Conservation (phyloP, 2,797 vertebrate genomes). For the Phaenicophaeus curvirostris region DNA sequence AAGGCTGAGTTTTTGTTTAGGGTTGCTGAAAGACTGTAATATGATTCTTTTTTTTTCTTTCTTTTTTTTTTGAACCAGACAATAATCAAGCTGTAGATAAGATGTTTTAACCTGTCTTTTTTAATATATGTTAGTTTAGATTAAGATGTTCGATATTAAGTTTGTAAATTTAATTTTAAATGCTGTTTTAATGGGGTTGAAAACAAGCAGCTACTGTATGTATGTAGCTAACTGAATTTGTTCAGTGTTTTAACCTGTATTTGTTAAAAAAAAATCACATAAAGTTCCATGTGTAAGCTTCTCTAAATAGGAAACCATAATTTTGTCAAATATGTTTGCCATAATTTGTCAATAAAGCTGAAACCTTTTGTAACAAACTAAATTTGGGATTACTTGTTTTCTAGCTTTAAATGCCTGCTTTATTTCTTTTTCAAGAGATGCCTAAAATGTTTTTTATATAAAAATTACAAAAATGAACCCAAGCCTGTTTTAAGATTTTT, state of each 20-base stretch:
- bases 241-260: conserved; percentile 99
- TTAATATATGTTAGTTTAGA: conserved; percentile 87
- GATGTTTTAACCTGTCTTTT: conserved; percentile 88
- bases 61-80: conserved; percentile 68
- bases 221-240: conserved; percentile 96
- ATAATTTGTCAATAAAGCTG: conserved; percentile 91
- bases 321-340: conserved; percentile 90
- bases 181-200: conserved; percentile 87
- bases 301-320: conserved; percentile 96
- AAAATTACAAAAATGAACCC: conserved; percentile 88
- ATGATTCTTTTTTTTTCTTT: conserved; percentile 49
- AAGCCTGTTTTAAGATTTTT: conserved; percentile 87
- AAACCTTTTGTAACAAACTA: conserved; percentile 89
- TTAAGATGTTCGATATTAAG: conserved; percentile 89
- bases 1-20: conserved; percentile 80
- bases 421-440: conserved; percentile 88
- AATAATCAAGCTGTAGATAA: conserved; percentile 85
- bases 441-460: conserved; percentile 89
- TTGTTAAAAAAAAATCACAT: conserved; percentile 96
- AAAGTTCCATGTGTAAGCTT: conserved; percentile 94
- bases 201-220: conserved; percentile 88
- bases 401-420: conserved; percentile 89
- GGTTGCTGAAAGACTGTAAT: conserved; percentile 83
- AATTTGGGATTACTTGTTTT: conserved; percentile 90
- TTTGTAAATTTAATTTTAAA: conserved; percentile 92